phyloP scores from a whole-genome alignment of 2,797 vertebrate species.

The Cryptoblepharus egeriae region DNA sequence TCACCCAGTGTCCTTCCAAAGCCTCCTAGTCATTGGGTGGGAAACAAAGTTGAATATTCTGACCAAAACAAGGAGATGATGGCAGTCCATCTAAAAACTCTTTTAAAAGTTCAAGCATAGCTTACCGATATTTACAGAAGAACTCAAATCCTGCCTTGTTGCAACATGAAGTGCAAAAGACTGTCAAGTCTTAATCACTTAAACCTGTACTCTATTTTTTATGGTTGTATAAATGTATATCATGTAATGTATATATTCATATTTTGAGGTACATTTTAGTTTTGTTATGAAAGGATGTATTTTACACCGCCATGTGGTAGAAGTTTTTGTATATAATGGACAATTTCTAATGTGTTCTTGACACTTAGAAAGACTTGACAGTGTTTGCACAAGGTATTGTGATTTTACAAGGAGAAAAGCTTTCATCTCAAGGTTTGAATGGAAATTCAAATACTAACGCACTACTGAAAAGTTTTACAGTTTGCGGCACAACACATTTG shows the following conservation, averaged over 20 bases:
- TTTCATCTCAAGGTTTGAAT: constrained; percentile 71
- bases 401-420: constrained; percentile 70
- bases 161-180: constrained; percentile 77
- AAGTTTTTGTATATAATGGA: constrained; percentile 83
- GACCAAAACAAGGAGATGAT: constrained; percentile 88
- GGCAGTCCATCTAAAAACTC: constrained; percentile 90
- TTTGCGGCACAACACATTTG: constrained; percentile 69
- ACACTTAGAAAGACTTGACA: constrained; percentile 77
- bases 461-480: constrained; percentile 76
- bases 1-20: constrained; percentile 94
- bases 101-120: constrained; percentile 89
- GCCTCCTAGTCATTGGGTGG: constrained; percentile 96
- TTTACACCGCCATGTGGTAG: constrained; percentile 80
- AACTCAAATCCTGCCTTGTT: constrained; percentile 77
- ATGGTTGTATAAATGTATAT: constrained; percentile 91
- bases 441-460: constrained; percentile 75
- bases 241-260: constrained; percentile 94
- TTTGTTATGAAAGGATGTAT: constrained; percentile 94
- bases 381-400: constrained; percentile 85
- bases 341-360: constrained; percentile 75
- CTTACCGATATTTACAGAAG: constrained; percentile 59
- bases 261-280: constrained; percentile 93
- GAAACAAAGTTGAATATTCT: constrained; percentile 73
- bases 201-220: constrained; percentile 84
- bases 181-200: constrained; percentile 74